Evolutionary conservation across 2,888 invertebrate species (phyloP), one percentile per base, ranked within the genome.

Genomic region (Drosophila phalerata): DNA sequence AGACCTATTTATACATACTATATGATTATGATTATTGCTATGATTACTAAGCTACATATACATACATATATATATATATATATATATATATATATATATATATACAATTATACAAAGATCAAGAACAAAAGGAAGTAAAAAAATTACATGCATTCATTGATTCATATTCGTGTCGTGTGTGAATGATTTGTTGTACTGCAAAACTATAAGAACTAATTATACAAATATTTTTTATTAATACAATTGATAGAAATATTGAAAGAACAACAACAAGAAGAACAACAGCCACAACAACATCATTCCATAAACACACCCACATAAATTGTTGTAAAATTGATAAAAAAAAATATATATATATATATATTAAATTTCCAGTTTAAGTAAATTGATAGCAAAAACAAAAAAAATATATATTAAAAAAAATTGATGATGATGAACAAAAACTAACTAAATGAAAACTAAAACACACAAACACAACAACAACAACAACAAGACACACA

Each of bases 201-300:
- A 22, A 4, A 4, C 8, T 19, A 22, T 2, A 22, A 2, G 22
- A 22, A 22, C 22, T 22, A 22, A 22, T 22, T 78, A 76, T 84
- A 71, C 73, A 86, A 84, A 87, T 90, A 90, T 89, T 90, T 90
- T 89, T 87, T 90, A 90, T 90, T 90, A 87, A 88, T 88, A 76
- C 77, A 88, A 88, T 88, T 88, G 85, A 88, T 88, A 81, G 82
- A 90, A 90, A 85, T 88, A 89, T 88, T 78, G n/a, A 51, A 47
- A 63, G 38, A 60, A 28, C 25, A 25, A 19, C 19, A 19, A 19
- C 19, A 19, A 19, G 2, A 19, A 19, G 3, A 75, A 62, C 15
- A 63, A 38, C 42, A 57, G 8, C 32, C 67, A 52, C 17, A 65
- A 55, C 55, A 57, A 66, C 64, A 62, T 57, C 43, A 57, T 13